phyloP scores from a whole-genome alignment of 1,140 invertebrate species.

The Cotesia typhae region DNA sequence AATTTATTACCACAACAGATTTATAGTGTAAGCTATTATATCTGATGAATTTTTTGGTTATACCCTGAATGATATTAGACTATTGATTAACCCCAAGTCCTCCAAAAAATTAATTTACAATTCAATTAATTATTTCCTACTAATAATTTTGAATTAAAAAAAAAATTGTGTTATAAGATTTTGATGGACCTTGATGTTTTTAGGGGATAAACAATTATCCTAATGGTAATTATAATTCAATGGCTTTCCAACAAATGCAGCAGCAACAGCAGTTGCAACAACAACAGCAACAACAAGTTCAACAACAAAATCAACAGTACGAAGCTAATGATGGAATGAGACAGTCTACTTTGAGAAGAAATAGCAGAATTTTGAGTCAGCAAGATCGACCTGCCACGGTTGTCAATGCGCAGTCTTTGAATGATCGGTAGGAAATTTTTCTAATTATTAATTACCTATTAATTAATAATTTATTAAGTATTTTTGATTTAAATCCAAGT shows the following conservation, averaged over 20 bases:
- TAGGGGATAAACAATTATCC: not conserved
- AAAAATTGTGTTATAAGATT: no score
- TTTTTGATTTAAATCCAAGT: no score
- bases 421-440: slow-evolving; percentile 52
- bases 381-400: slow-evolving; percentile 58
- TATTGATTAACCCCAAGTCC: no score
- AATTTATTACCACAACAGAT: slow-evolving; percentile 50
- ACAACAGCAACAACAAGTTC: slow-evolving; percentile 39
- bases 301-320: slow-evolving; percentile 55
- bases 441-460: not conserved
- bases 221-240: not conserved
- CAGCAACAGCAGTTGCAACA: slow-evolving; percentile 45
- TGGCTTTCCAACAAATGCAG: slow-evolving; percentile 25
- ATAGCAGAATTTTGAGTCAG: slow-evolving; percentile 57
- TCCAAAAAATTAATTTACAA: no score
- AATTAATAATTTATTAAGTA: no score
- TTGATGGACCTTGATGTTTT: no score
- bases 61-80: no score
- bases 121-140: no score
- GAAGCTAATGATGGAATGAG: slow-evolving; percentile 48
- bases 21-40: slow-evolving; percentile 49
- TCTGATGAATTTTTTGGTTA: not conserved
- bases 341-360: slow-evolving; percentile 60
- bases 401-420: slow-evolving; percentile 60
- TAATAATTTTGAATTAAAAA: no score